Base-by-base conservation (phyloP, 2,797 vertebrate species). In the Pampus argenteus region DNA sequence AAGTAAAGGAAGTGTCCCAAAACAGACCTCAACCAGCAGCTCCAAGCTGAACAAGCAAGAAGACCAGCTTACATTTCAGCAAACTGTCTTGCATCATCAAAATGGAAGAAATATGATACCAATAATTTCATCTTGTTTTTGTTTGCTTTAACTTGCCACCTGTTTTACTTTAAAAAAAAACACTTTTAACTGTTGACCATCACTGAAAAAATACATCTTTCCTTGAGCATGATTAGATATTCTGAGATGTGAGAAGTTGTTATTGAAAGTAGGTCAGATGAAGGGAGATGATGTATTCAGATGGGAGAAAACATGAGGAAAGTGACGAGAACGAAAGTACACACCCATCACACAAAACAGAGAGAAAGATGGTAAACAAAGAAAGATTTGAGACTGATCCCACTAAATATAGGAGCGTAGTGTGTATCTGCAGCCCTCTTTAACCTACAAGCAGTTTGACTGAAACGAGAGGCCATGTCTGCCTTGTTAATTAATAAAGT, bases 1-100 rank as follows among this genome's bases (percentile, higher is more conserved):
- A 63, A 66, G 71, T 18, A 60, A 57, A 71, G 70, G 71, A 85
- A 76, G 79, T 63, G 65, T 82, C 82, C 79, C 44, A 61, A 61
- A 87, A 75, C 68, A 69, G 83, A 76, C 81, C 78, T 76, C 54
- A 69, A 58, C 74, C 71, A 69, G 66, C 70, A 74, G 66, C 72
- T 78, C 55, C 71, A 31, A 71, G 65, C 80, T 57, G 76, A 73
- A 59, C 23, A 59, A 68, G 56, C 78, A 66, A 23, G 55, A 60
- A 51, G 40, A 15, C 42, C 36, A 3, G 58, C 48, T 90, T 88
- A 44, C 87, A 79, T 57, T 47, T 71, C 70, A 58, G 40, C 40
- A 0, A 66, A 50, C 18, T 60, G 49, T 14, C 29, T 91, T 88
- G 71, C 87, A 81, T 87, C 86, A 88, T 67, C 31, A 69, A 20